phyloP scores from a whole-genome alignment of 2,113 vertebrate species.

The Jaculus jaculus region DNA sequence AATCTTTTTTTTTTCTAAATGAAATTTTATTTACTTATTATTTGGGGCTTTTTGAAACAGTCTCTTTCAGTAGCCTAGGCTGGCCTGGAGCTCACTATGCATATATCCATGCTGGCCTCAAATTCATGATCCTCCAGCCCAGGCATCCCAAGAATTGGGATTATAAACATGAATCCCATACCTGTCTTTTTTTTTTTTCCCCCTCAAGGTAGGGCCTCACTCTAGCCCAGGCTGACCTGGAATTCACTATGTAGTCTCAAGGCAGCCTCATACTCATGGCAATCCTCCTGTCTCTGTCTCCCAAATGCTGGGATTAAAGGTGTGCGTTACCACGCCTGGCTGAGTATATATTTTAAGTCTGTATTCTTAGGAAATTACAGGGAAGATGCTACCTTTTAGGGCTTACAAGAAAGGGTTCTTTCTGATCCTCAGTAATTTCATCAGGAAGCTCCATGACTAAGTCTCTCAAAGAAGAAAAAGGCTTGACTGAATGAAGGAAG shows the following conservation, averaged over 20 bases:
- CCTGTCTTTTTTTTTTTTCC: neutral
- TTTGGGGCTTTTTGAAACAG: neutral
- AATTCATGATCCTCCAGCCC: neutral
- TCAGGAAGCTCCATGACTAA: constrained; percentile 26
- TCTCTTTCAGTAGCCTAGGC: neutral
- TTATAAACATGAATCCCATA: neutral
- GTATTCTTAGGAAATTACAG: neutral
- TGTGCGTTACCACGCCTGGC: too few relatives aligned
- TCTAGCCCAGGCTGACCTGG: too few relatives aligned
- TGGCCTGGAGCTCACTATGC: neutral
- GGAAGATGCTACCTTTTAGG: constrained; percentile 22
- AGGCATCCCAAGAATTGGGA: neutral
- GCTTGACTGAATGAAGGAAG: neutral
- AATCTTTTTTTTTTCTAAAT: too few relatives aligned
- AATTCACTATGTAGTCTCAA: too few relatives aligned
- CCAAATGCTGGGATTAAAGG: too few relatives aligned
- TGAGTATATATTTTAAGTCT: neutral
- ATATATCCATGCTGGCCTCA: neutral
- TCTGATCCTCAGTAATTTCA: neutral
- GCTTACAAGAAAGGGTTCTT: neutral
- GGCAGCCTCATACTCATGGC: too few relatives aligned
- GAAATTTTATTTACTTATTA: too few relatives aligned
- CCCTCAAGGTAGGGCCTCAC: too few relatives aligned
- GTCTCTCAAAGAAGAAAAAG: neutral
- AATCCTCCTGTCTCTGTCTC: too few relatives aligned